A percentile compares a stretch with the other conserved stretches of the same genome.
phyloP scores from a whole-genome alignment of 1,140 invertebrate genomes.

The Globodera ellingtonae region DNA sequence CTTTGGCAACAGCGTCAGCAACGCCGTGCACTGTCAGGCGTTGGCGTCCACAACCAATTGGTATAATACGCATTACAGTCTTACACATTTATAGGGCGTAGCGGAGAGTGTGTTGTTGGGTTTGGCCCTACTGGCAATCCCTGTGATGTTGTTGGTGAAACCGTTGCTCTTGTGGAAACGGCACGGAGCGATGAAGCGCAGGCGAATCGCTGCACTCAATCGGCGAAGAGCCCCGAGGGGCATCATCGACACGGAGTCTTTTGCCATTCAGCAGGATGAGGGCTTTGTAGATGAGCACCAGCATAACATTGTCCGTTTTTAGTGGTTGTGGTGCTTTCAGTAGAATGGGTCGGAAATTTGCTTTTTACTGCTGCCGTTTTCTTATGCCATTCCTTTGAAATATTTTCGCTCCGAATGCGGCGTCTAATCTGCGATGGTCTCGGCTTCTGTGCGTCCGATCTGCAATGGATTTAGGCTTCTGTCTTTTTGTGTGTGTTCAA shows the following conservation, averaged over 20 bases:
- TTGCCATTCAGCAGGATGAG: constrained; percentile 15
- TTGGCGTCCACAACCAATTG: constrained; percentile 53
- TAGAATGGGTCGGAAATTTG: background rate
- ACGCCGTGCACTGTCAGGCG: constrained; percentile 34
- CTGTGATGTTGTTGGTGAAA: constrained; percentile 88
- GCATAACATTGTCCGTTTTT: constrained; percentile 31
- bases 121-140: constrained; percentile 80
- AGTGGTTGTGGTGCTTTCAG: constrained; percentile 1
- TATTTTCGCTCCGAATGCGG: background rate
- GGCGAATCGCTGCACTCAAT: background rate
- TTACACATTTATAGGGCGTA: constrained; percentile 53
- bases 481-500: background rate
- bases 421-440: background rate
- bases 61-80: constrained; percentile 45
- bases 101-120: constrained; percentile 76
- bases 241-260: background rate
- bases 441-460: no score
- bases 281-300: constrained; percentile 24
- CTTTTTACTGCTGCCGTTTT: no score
- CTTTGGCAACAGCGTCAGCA: constrained; percentile 60
- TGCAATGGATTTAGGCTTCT: background rate
- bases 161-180: constrained; percentile 70
- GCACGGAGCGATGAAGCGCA: constrained; percentile 5
- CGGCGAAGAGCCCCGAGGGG: background rate
- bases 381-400: background rate